These are phyloP conservation scores for Cephus pulcher DNA, from an alignment of 2,888 invertebrate genomes.

Conservation along the genomic window DNA sequence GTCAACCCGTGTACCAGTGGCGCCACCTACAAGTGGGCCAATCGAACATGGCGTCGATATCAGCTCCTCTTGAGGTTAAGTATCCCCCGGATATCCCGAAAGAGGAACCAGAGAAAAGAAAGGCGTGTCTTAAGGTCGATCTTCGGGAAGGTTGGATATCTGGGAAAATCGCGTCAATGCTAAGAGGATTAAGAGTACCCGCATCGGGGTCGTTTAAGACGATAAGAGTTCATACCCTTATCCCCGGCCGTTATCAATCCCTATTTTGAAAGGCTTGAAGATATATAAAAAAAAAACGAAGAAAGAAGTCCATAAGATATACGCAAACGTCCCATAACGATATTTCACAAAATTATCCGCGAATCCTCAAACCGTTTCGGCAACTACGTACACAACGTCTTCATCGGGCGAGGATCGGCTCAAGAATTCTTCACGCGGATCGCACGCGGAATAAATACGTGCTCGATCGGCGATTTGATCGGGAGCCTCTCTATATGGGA, in stretches of 20 bases:
- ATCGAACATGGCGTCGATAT: not conserved
- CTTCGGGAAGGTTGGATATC: not conserved
- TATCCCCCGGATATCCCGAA: not conserved
- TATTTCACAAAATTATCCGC: not conserved
- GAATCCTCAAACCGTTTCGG: not conserved
- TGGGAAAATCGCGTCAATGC: slow-evolving; percentile 6
- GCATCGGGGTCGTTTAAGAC: slow-evolving; percentile 28
- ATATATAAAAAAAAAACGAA: not conserved
- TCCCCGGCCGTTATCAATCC: not conserved
- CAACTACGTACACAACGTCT: not conserved
- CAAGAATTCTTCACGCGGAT: slow-evolving; percentile 23
- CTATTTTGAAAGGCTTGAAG: not conserved
- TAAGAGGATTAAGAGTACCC: slow-evolving; percentile 38
- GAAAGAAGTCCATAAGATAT: not conserved
- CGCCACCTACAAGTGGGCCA: not conserved
- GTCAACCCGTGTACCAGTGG: not conserved
- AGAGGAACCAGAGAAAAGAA: not conserved
- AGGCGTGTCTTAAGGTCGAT: not conserved
- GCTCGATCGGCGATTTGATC: slow-evolving; percentile 35
- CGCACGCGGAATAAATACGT: slow-evolving; percentile 40
- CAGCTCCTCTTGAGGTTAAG: not conserved
- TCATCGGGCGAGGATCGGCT: not conserved
- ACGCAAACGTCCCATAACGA: not conserved
- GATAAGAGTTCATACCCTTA: not conserved
- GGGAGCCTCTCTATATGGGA: slow-evolving; percentile 45